Percentiles rank a stretch among this genome's conserved stretches.
Evolutionary conservation across 2,113 vertebrate species (phyloP).

Genomic region (Takifugu bimaculatus): DNA sequence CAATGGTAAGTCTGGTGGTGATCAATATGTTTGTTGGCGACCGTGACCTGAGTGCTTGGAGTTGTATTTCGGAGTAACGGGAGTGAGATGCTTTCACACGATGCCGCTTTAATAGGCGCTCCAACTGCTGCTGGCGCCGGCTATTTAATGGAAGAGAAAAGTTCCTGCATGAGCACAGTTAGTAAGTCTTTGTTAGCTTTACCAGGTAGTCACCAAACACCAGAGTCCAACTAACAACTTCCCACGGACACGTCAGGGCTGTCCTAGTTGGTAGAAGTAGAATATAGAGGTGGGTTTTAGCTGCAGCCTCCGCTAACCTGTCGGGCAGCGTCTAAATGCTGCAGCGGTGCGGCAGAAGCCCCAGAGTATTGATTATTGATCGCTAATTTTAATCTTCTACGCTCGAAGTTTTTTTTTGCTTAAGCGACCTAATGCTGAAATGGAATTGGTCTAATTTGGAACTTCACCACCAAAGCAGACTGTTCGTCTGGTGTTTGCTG

Average conservation of each 20-base stretch:
- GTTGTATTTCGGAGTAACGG: not conserved
- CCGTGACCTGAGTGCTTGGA: not conserved
- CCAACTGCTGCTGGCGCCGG: conserved; percentile 37
- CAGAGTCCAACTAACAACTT: accelerated
- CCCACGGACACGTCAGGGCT: no score
- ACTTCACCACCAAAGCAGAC: conserved; percentile 15
- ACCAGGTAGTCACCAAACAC: accelerated
- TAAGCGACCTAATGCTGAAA: no score
- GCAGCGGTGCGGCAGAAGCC: not conserved
- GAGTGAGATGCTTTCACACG: conserved; percentile 37
- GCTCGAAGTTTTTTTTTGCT: no score
- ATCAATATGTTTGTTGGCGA: accelerated
- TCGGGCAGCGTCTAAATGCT: conserved; percentile 30
- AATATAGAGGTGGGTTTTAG: no score
- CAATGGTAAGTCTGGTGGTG: conserved; percentile 63
- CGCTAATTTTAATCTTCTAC: not conserved
- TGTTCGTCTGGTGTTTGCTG: not conserved
- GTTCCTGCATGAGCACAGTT: conserved; percentile 36
- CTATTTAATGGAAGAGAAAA: conserved; percentile 56
- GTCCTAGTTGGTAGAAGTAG: no score
- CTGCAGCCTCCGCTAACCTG: not conserved
- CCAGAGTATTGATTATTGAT: not conserved
- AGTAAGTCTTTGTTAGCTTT: not conserved
- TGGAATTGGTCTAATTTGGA: conserved; percentile 3
- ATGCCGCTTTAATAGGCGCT: conserved; percentile 46